A percentile compares a stretch with the other conserved stretches of the same genome.
Conservation (phyloP, 1,140 invertebrate genomes). For the Lucilia cuprina region DNA sequence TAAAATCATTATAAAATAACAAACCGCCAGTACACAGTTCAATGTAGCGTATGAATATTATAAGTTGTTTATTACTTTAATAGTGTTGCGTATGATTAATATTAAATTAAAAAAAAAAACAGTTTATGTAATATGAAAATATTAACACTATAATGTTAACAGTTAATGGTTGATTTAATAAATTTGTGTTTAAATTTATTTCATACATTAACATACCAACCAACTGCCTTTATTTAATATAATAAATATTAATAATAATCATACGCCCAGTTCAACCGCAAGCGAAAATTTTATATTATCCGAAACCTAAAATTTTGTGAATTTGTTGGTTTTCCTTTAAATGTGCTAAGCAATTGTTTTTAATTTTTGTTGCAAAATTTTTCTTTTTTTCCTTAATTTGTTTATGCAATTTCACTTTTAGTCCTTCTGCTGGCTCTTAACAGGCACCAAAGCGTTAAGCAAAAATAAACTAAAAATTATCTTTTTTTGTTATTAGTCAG, state of each 20-base stretch:
- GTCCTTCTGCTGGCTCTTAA: neutral
- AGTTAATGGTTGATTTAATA: neutral
- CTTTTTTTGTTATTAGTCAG: neutral
- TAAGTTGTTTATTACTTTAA: neutral
- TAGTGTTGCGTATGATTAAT: conserved; percentile 23
- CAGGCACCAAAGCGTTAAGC: neutral
- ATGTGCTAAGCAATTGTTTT: neutral
- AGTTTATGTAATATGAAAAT: neutral
- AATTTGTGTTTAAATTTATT: no score
- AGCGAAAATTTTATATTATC: no score
- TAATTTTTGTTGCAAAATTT: neutral
- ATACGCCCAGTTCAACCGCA: no score
- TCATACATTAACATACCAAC: no score
- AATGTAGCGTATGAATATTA: conserved; percentile 27
- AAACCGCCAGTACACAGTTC: neutral
- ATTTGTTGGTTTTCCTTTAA: no score
- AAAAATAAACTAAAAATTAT: neutral
- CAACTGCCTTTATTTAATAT: no score
- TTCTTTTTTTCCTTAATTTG: neutral
- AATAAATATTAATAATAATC: no score
- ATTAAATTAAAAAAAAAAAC: neutral
- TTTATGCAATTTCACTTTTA: neutral
- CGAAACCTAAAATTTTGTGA: no score
- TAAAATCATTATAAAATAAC: neutral
- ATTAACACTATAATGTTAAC: neutral